phyloP scores from a whole-genome alignment of 64 coral and sea anemone genomes.

The Stylophora pistillata region DNA sequence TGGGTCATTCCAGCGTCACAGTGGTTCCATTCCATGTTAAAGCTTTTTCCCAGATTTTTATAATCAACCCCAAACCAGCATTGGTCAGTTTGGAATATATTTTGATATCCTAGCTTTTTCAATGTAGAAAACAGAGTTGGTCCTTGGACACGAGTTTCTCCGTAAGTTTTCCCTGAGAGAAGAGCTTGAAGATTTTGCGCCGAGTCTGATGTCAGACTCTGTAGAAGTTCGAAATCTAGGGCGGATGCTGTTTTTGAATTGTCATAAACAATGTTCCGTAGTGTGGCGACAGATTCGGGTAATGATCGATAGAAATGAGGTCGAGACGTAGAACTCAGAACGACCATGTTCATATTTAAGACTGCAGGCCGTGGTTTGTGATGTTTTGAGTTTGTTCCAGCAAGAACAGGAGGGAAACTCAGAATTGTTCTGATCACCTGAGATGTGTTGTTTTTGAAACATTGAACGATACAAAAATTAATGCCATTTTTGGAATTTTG shows the following conservation, averaged over 20 bases:
- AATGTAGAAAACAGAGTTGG: slow-evolving; percentile 40
- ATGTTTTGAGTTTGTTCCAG: neutral
- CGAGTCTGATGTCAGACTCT: slow-evolving; percentile 48
- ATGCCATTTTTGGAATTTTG: slow-evolving; percentile 52
- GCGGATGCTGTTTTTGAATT: slow-evolving; percentile 38
- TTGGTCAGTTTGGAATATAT: slow-evolving; percentile 57
- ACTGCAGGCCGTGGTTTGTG: neutral
- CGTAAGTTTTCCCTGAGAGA: slow-evolving; percentile 26
- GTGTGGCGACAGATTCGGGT: slow-evolving; percentile 41
- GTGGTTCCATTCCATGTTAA: neutral
- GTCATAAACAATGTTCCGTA: slow-evolving; percentile 45
- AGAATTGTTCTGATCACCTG: slow-evolving; percentile 47
- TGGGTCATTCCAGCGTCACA: slow-evolving; percentile 26
- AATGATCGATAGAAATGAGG: slow-evolving; percentile 75
- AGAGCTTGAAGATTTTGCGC: slow-evolving; percentile 47
- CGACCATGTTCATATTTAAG: slow-evolving; percentile 71
- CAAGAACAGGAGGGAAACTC: slow-evolving; percentile 57
- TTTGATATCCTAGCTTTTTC: slow-evolving; percentile 56
- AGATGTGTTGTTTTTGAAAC: slow-evolving; percentile 31
- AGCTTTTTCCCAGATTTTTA: neutral
- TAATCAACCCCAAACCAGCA: slow-evolving; percentile 48
- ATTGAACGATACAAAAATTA: slow-evolving; percentile 57
- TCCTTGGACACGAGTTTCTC: neutral
- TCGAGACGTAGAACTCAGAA: slow-evolving; percentile 71
- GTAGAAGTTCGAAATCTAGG: slow-evolving; percentile 67